Conservation (phyloP, 2,113 vertebrate genomes). For the Cettia cetti region DNA sequence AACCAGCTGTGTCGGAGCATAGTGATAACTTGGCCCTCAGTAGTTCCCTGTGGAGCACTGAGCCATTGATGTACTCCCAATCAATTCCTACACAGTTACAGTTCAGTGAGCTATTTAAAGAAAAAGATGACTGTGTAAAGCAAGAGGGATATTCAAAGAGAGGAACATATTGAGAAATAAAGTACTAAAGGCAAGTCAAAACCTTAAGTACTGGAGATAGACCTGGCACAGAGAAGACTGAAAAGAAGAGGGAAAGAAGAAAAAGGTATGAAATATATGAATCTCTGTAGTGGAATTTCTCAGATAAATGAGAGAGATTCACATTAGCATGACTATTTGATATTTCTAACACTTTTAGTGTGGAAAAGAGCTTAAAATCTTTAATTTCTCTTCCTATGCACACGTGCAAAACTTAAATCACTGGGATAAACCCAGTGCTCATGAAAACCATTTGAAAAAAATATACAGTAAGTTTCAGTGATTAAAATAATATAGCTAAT, state of each 20-base stretch:
- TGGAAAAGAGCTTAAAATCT: not conserved
- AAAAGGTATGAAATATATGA: not conserved
- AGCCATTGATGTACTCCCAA: constrained; percentile 52
- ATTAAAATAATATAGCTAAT: not conserved
- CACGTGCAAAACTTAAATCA: not conserved
- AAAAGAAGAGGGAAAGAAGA: not conserved
- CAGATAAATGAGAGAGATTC: not conserved
- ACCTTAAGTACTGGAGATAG: not conserved
- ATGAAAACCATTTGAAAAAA: not conserved
- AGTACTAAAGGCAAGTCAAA: not conserved
- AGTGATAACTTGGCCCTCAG: constrained; percentile 46
- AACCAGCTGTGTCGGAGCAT: constrained; percentile 10
- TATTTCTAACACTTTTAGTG: not conserved
- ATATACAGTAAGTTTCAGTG: not conserved
- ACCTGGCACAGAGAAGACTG: not conserved
- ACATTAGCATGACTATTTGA: not conserved
- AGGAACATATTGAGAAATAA: not conserved
- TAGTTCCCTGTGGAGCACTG: constrained; percentile 8
- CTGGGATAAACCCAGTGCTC: not conserved
- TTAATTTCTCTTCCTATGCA: not conserved
- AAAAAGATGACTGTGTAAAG: not conserved
- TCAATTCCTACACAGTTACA: constrained; percentile 58
- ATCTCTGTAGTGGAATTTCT: not conserved
- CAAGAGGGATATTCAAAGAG: not conserved
- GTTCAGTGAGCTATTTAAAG: constrained; percentile 52